phyloP scores from a whole-genome alignment of 2,113 vertebrate species.

The Stegastes partitus region DNA sequence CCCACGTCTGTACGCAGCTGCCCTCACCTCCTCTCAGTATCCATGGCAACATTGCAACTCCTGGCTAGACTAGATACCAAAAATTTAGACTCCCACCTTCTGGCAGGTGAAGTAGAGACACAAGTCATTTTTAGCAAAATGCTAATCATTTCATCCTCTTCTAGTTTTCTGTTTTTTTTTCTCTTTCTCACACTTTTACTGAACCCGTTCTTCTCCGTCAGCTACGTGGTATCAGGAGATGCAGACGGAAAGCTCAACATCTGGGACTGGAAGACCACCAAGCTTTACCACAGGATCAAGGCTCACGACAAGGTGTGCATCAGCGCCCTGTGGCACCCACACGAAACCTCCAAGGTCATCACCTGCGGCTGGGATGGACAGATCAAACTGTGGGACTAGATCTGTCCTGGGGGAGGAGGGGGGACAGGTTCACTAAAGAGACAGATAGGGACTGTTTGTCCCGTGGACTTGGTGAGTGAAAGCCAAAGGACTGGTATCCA shows the following conservation, averaged over 20 bases:
- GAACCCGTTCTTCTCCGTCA: constrained; percentile 54
- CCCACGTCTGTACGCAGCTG: constrained; percentile 43
- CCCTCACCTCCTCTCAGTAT: constrained; percentile 33
- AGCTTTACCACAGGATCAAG: constrained; percentile 97
- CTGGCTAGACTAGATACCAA: constrained; percentile 16
- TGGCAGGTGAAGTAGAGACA: constrained; percentile 46
- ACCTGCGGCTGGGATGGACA: constrained; percentile 98
- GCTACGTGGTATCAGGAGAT: constrained; percentile 99
- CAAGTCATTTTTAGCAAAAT: constrained; percentile 33
- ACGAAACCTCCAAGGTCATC: constrained; percentile 98
- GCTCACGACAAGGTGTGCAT: constrained; percentile 99
- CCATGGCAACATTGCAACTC: constrained; percentile 61
- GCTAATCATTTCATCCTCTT: constrained; percentile 31
- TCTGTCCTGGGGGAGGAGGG: not conserved
- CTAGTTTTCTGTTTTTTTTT: constrained; percentile 19
- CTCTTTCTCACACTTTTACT: constrained; percentile 40
- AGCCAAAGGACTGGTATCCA: constrained; percentile 85
- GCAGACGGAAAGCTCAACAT: constrained; percentile 99
- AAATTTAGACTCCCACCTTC: constrained; percentile 45
- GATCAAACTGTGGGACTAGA: constrained; percentile 97
- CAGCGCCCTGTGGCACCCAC: constrained; percentile 97
- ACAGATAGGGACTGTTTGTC: not conserved
- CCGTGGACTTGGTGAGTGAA: constrained; percentile 23
- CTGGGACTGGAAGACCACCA: constrained; percentile 99
- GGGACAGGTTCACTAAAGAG: constrained; percentile 17